Evolutionary conservation across 2,888 invertebrate genomes (phyloP), one percentile per base, ranked within the genome.

Genomic region (Hydroisotoma schaefferi): DNA sequence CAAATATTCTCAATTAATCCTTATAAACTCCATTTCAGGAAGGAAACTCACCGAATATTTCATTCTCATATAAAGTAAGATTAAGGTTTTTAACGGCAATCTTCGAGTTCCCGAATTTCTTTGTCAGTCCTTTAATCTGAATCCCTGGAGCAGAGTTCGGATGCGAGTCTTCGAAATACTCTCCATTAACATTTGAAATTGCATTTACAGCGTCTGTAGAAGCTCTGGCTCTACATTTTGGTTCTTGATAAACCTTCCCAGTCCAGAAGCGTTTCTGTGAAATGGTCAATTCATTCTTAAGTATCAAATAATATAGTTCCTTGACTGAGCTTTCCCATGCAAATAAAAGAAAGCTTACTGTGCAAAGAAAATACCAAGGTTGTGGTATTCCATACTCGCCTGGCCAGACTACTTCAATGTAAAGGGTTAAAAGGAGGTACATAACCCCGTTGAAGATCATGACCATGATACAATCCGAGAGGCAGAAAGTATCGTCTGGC

Each of bases 41-140:
- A 10, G 8, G 15, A 33, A 6, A 33, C 33, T 40, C 20, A 40
- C 40, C 40, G 20, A 40, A 40, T 18, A 94, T 90, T 78, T 91
- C 88, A 1, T 88, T 87, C 73, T 86, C 83, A 73, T 86, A 87
- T 74, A 93, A 86, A 62, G 87, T 84, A 75, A 94, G 76, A 12
- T 82, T 81, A 29, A 92, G 79, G 65, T 85, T 81, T 69, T 84
- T 81, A 0, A 94, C 84, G 12, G 87, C 91, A 2, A 78, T 74
- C 56, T 70, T 70, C 70, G 76, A 78, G 71, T 76, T 78, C 73
- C 77, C 68, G 55, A 70, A 72, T 5, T 80, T 77, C 78, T 88
- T 89, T 12, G 81, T 81, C 18, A 89, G 76, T 74, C 81, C 76
- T 56, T 74, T 74, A 28, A 84, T 83, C 72, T 79, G 77, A 23